Percentiles rank a stretch among this genome's conserved stretches.
These are phyloP conservation scores for Microcebus lehilahytsara DNA, from an alignment of 2,113 vertebrate species.

Conservation along the genomic window DNA sequence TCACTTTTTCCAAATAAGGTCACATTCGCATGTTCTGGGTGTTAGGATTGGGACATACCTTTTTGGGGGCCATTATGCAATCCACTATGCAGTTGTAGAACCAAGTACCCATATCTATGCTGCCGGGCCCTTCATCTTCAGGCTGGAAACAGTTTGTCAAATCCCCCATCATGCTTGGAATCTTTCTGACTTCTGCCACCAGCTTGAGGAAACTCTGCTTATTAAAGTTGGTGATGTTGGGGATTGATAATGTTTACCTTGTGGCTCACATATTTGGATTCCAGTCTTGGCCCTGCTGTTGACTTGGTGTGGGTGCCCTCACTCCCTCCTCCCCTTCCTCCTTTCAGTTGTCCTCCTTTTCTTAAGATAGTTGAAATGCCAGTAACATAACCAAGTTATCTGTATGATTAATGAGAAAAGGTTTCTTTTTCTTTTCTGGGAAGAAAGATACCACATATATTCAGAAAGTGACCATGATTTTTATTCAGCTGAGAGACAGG, in stretches of 20 bases:
- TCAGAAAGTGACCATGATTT: background rate
- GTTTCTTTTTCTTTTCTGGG: background rate
- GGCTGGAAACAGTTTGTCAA: background rate
- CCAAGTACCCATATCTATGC: background rate
- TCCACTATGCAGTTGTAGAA: background rate
- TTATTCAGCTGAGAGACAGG: background rate
- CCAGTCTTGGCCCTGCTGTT: background rate
- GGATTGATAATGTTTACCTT: background rate
- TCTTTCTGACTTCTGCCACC: background rate
- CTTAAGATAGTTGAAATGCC: background rate
- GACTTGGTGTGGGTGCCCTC: background rate
- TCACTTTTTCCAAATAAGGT: background rate
- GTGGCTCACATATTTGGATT: background rate
- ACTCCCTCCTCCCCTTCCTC: background rate
- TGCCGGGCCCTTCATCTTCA: background rate
- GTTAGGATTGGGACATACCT: background rate
- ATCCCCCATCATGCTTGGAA: rapidly evolving
- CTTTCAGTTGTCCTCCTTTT: too few species aligned
- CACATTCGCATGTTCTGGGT: background rate
- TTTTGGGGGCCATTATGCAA: background rate
- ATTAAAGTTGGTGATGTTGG: background rate
- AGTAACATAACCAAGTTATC: background rate
- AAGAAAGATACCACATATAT: background rate
- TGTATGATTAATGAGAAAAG: background rate
- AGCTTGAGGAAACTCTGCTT: background rate